Conservation (phyloP, 92 coral and sea anemone genomes). For the Desmophyllum pertusum region DNA sequence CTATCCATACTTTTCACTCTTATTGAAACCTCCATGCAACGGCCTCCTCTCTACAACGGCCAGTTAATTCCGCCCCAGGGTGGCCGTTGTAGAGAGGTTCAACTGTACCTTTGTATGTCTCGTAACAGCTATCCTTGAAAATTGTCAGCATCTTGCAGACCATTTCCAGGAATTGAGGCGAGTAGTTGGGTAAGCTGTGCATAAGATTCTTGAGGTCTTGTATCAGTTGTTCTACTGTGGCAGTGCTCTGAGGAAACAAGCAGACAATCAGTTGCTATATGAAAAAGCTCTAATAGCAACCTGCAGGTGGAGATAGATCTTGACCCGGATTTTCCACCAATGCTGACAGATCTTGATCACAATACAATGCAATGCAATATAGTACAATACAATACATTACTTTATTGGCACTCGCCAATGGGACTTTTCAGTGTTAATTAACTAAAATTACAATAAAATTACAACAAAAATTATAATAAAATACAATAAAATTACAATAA, state of each 20-base stretch:
- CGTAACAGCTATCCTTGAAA: slow-evolving; percentile 81
- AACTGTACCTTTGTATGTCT: slow-evolving; percentile 85
- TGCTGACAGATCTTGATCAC: neutral
- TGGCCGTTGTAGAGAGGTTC: neutral
- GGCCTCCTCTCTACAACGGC: too few species aligned
- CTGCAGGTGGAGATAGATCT: too few species aligned
- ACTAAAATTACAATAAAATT: too few species aligned
- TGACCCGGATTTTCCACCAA: neutral
- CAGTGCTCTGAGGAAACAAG: slow-evolving; percentile 77
- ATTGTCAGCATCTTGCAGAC: slow-evolving; percentile 85
- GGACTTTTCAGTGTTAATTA: too few species aligned
- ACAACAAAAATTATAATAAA: too few species aligned
- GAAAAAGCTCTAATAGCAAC: neutral
- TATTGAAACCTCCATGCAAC: too few species aligned
- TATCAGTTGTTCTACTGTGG: slow-evolving; percentile 82
- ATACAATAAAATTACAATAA: too few species aligned
- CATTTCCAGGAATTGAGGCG: slow-evolving; percentile 95
- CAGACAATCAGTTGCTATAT: neutral
- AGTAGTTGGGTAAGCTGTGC: slow-evolving; percentile 93
- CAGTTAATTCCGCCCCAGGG: too few species aligned
- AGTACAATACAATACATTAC: too few species aligned
- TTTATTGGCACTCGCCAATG: too few species aligned
- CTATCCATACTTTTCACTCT: too few species aligned
- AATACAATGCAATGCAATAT: too few species aligned
- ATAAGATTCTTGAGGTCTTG: slow-evolving; percentile 90